Evolutionary conservation across 2,113 vertebrate species (phyloP).

Genomic region (Corydoras maculifer): DNA sequence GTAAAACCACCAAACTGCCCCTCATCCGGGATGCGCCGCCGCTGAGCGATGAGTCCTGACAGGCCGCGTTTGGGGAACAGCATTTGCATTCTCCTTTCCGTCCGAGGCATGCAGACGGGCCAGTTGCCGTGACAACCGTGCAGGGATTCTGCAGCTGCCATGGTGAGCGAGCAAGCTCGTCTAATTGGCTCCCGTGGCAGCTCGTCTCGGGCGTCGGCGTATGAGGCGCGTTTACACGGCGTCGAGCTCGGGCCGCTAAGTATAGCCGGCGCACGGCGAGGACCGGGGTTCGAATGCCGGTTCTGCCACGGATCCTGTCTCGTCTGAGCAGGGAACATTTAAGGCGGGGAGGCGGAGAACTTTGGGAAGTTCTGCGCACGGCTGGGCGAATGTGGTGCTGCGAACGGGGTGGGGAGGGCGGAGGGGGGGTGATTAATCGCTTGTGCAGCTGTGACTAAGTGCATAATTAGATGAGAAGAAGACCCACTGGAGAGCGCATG

Average conservation of each 20-base stretch:
- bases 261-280: slow-evolving; percentile 52
- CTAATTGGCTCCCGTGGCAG: slow-evolving; percentile 56
- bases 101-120: slow-evolving; percentile 61
- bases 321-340: neutral
- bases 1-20: too few species aligned
- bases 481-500: slow-evolving; percentile 25
- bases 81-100: slow-evolving; percentile 69
- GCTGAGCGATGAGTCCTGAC: slow-evolving; percentile 57
- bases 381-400: slow-evolving; percentile 7
- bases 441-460: slow-evolving; percentile 20
- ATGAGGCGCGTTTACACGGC: slow-evolving; percentile 61
- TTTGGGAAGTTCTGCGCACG: neutral
- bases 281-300: slow-evolving; percentile 16
- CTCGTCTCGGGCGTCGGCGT: slow-evolving; percentile 53
- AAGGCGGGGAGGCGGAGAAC: neutral
- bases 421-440: neutral
- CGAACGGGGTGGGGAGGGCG: neutral
- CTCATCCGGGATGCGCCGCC: slow-evolving; percentile 23
- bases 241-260: slow-evolving; percentile 55
- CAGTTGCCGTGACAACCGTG: slow-evolving; percentile 74
- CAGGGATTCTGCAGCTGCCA: slow-evolving; percentile 43
- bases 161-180: slow-evolving; percentile 36
- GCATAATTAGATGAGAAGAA: slow-evolving; percentile 25
- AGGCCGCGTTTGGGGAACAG: slow-evolving; percentile 62
- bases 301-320: too few species aligned